A percentile compares a stretch with the other conserved stretches of the same genome.
Evolutionary conservation across 2,797 vertebrate species (phyloP).

Genomic region (Smutsia gigantea): DNA sequence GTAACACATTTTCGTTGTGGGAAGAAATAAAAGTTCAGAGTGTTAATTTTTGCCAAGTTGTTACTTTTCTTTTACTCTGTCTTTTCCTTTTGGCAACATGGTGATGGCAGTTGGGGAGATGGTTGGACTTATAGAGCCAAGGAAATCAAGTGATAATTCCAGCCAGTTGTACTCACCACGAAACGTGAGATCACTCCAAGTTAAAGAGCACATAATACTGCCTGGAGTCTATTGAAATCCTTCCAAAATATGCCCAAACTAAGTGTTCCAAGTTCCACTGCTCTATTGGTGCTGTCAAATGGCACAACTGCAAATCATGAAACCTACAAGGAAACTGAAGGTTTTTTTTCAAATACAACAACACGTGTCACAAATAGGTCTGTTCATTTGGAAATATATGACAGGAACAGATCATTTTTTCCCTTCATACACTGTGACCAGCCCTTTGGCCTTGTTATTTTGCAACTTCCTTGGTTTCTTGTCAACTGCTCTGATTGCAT

Average conservation of each 20-base stretch:
- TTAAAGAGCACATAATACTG: slow-evolving; percentile 45
- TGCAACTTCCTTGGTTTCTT: slow-evolving; percentile 64
- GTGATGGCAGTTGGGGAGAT: background rate
- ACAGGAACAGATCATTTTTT: background rate
- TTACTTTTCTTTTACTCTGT: background rate
- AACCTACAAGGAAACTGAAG: background rate
- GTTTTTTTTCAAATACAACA: background rate
- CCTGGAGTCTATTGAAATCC: slow-evolving; percentile 53
- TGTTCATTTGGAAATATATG: slow-evolving; percentile 4
- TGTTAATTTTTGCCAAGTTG: background rate
- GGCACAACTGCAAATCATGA: background rate
- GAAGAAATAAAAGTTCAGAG: background rate
- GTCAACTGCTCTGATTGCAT: slow-evolving; percentile 47
- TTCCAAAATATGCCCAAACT: slow-evolving; percentile 53
- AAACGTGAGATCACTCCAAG: slow-evolving; percentile 47
- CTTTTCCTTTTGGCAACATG: slow-evolving; percentile 14
- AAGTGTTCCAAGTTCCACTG: background rate
- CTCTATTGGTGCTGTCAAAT: background rate
- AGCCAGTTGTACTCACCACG: slow-evolving; percentile 44
- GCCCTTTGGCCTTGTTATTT: slow-evolving; percentile 53
- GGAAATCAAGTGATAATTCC: slow-evolving; percentile 41
- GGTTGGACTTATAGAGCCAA: background rate
- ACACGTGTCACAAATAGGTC: background rate
- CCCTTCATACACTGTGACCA: background rate
- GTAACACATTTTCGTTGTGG: background rate